Percentiles rank a stretch among this genome's conserved stretches.
These are phyloP conservation scores for Limanda limanda DNA, from an alignment of 2,113 vertebrate genomes.

Conservation along the genomic window DNA sequence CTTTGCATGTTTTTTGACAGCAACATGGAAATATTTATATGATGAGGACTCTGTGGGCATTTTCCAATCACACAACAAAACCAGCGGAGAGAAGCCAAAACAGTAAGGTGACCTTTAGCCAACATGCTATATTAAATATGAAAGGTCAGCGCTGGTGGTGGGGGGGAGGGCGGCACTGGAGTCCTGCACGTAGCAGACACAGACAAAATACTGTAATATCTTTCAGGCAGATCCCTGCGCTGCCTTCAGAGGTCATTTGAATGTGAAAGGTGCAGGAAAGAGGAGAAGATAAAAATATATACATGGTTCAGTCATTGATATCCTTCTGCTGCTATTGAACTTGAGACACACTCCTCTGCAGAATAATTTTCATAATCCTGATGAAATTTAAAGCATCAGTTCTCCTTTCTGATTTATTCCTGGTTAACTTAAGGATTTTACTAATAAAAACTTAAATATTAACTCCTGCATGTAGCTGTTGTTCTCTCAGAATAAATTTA, in stretches of 20 bases:
- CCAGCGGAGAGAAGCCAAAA: slow-evolving; percentile 79
- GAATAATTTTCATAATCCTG: no score
- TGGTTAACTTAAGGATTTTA: not conserved
- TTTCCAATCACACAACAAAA: slow-evolving; percentile 81
- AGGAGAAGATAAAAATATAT: slow-evolving; percentile 27
- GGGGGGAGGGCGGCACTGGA: slow-evolving; percentile 48
- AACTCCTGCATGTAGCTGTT: no score
- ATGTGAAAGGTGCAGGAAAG: slow-evolving; percentile 56
- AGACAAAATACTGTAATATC: slow-evolving; percentile 74
- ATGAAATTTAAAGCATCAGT: no score
- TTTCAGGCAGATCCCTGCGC: slow-evolving; percentile 50
- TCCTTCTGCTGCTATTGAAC: slow-evolving; percentile 44
- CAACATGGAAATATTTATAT: slow-evolving; percentile 76
- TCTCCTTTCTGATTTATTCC: not conserved
- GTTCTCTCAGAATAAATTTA: no score
- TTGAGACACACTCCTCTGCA: slow-evolving; percentile 7
- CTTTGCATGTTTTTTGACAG: slow-evolving; percentile 77
- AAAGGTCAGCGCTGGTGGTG: slow-evolving; percentile 78
- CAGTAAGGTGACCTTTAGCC: slow-evolving; percentile 83
- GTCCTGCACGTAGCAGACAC: slow-evolving; percentile 39
- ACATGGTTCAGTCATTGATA: slow-evolving; percentile 32
- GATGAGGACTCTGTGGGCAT: slow-evolving; percentile 63
- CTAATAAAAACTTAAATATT: no score
- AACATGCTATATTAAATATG: slow-evolving; percentile 82
- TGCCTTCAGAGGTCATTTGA: slow-evolving; percentile 73